phyloP scores from a whole-genome alignment of 1,140 invertebrate genomes.

The Drosophila arawakana region DNA sequence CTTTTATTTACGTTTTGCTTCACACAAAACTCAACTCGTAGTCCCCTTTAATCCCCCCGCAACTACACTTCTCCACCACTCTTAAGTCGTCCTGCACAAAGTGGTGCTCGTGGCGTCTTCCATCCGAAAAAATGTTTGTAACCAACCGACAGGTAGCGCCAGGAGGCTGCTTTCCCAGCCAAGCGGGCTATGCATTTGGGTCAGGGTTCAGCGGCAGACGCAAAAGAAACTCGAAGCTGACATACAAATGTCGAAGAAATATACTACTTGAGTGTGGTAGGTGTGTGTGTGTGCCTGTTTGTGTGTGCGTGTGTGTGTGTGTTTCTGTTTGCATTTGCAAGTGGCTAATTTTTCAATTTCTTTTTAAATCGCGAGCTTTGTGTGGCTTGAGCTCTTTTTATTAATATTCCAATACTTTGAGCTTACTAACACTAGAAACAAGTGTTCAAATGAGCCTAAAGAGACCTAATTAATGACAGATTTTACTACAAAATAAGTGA shows the following conservation, averaged over 20 bases:
- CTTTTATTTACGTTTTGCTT: slow-evolving; percentile 73
- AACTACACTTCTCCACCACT: slow-evolving; percentile 17
- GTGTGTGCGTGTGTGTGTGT: not conserved
- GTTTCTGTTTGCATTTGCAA: slow-evolving; percentile 5
- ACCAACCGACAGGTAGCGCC: slow-evolving; percentile 43
- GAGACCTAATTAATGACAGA: not conserved
- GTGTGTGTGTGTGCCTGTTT: slow-evolving; percentile 7
- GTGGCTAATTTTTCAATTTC: slow-evolving; percentile 40
- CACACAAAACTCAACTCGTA: slow-evolving; percentile 63
- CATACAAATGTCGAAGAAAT: slow-evolving; percentile 58
- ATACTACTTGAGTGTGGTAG: slow-evolving; percentile 12
- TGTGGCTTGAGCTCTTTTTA: not conserved
- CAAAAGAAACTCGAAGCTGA: slow-evolving; percentile 56
- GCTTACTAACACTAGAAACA: not conserved
- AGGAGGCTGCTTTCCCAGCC: not conserved
- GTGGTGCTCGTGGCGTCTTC: slow-evolving; percentile 72
- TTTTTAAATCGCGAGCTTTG: slow-evolving; percentile 6
- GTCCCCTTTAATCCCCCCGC: not conserved
- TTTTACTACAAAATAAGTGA: not conserved
- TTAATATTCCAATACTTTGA: slow-evolving; percentile 1
- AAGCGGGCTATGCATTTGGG: slow-evolving; percentile 50
- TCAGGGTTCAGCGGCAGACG: slow-evolving; percentile 62
- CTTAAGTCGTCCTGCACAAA: slow-evolving; percentile 60
- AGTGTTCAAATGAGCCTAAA: not conserved
- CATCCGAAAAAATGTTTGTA: slow-evolving; percentile 81